Base-by-base conservation (phyloP, 1,140 invertebrate species). In the Trinorchestia longiramus region DNA sequence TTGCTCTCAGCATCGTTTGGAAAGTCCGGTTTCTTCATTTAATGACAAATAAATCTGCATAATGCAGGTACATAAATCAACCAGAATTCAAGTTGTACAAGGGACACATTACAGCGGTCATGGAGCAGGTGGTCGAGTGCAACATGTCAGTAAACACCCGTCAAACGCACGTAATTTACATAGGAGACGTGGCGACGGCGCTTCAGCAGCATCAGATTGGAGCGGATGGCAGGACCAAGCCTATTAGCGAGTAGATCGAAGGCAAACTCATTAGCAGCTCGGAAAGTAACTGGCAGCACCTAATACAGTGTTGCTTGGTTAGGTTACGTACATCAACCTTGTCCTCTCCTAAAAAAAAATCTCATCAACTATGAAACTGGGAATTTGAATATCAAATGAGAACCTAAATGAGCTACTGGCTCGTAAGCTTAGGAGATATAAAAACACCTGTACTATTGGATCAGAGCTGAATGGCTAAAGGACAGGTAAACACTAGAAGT, bases 241-340 rank as follows among this genome's bases (percentile, higher is more conserved):
- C 92, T 94, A 94, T 94, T 94, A 94, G 92, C 92, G 92, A 43
- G 92, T 47, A 47, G 92, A 94, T 94, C 92, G 92, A 94, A 94
- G 92, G 44, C 43, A 94, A 94, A 94, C 92, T 94, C 92, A 94
- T 94, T 94, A 94, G 92, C 92, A 45, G 92, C 43, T 94, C 44
- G 43, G 23, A 8, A 94, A 94, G 92, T 94, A 94, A 45, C 92
- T 94, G 40, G 92, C 44, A n/a, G 43, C 43, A 43, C 44, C 92
- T 45, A 43, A n/a, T 43, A 94, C 3, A 90, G 11, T 41, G 43
- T 90, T 42, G 28, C n/a, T 90, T 43, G 88, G 88, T 77, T 77
- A 77, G 11, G 62, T 77, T 77, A 77, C 62, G 11, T 77, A 77
- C 62, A 77, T 77, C 11, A 77, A 77, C 11, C 62, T 1, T 36